These are phyloP conservation scores for Dicyrtomina minuta DNA, from an alignment of 2,888 invertebrate genomes.

Conservation along the genomic window DNA sequence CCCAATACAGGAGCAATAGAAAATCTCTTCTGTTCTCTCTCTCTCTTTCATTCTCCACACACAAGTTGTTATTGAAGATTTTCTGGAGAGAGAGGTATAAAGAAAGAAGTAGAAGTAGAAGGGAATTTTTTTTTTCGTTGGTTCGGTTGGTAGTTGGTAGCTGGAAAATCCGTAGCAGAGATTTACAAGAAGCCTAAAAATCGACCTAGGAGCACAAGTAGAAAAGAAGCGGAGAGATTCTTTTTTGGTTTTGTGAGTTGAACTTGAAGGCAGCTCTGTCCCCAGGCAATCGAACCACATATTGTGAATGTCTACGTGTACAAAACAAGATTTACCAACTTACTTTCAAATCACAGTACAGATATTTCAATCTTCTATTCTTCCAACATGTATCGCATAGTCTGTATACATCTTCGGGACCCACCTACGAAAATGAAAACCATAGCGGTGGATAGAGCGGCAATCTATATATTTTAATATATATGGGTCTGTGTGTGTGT, in stretches of 20 bases:
- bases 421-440: too few relatives aligned
- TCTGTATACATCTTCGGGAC: too few relatives aligned
- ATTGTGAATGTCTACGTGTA: constrained; percentile 24
- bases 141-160: neutral
- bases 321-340: too few relatives aligned
- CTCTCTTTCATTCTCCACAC: too few relatives aligned
- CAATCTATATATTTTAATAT: too few relatives aligned
- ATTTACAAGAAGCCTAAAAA: constrained; percentile 25
- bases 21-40: too few relatives aligned
- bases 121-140: neutral
- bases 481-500: constrained; percentile 1
- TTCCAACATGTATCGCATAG: too few relatives aligned
- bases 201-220: constrained; percentile 9
- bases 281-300: constrained; percentile 31
- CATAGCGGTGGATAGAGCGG: too few relatives aligned
- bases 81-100: constrained; percentile 2
- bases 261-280: constrained; percentile 21
- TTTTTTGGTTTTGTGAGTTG: constrained; percentile 10
- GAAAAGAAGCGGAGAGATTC: constrained; percentile 3
- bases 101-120: neutral
- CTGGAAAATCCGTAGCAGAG: neutral
- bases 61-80: neutral
- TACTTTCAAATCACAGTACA: too few relatives aligned
- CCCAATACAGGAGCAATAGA: too few relatives aligned
- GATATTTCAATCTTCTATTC: too few relatives aligned